Conservation (phyloP, 2,113 vertebrate species). For the Dryoscopus gambensis region DNA sequence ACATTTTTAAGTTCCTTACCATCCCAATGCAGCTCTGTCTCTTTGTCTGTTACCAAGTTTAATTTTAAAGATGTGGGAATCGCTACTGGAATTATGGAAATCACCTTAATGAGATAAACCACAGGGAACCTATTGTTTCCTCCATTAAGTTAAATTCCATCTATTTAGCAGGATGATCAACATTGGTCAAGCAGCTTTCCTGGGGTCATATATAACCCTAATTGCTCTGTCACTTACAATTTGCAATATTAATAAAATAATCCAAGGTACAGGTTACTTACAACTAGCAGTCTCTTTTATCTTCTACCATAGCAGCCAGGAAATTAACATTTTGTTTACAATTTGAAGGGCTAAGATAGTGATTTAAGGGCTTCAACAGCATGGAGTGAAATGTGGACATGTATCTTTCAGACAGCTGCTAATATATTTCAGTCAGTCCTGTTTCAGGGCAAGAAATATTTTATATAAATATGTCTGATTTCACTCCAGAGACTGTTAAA, state of each 20-base stretch:
- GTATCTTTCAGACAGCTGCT: neutral
- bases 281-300: neutral
- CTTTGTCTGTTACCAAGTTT: neutral
- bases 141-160: neutral
- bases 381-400: neutral
- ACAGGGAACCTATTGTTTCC: neutral
- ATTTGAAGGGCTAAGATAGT: neutral
- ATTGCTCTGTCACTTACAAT: constrained; percentile 9
- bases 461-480: neutral
- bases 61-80: neutral
- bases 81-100: neutral
- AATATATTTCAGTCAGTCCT: neutral
- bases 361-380: neutral
- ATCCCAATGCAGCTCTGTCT: neutral
- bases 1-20: neutral
- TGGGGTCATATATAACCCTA: neutral
- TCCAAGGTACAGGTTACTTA: neutral
- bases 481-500: neutral
- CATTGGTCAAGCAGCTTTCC: constrained; percentile 2
- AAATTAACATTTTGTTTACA: neutral
- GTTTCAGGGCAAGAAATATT: neutral
- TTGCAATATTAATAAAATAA: constrained; percentile 9
- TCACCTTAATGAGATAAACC: neutral
- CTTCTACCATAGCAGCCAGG: neutral
- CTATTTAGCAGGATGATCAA: neutral